Evolutionary conservation across 2,888 invertebrate genomes (phyloP), one percentile per base, ranked within the genome.

Genomic region (Sclerodermus sp.): DNA sequence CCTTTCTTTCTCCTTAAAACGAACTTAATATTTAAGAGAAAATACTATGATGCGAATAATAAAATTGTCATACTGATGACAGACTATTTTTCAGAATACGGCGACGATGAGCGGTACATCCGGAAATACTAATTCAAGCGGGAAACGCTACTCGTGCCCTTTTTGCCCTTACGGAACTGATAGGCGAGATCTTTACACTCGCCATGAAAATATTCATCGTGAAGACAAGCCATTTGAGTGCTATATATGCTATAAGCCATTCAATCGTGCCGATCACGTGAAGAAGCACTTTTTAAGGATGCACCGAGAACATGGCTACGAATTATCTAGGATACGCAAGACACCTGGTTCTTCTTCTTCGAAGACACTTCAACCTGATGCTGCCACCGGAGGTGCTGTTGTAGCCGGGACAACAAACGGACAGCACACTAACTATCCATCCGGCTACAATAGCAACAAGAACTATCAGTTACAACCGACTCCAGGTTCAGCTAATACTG

Each of bases 221-320:
- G 93, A 93, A 75, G 93, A 94, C 75, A 94, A 95, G 75, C 94
- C 94, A 5, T 95, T 94, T 76, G 92, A 93, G 74, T 95, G 94
- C 78, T 94, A 94, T 76, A 88, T 93, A 30, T 94, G 94, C 74
- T 87, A 89, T 74, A 93, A 94, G 79, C 92, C 93, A 77, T 95
- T 95, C 81, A 95, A 94, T 79, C 84, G 94, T 45, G 94, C 94
- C 34, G 94, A 95, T 79, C 94, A 95, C 76, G 94, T 95, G 40
- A 95, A 95, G 79, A 95, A 95, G 72, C 94, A 95, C 78, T 94
- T 94, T 71, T 81, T 93, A 60, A 83, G 94, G 61, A 94, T 95
- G 91, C 94, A 95, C 73, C 85, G 93, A 38, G 94, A 93, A 67
- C 88, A 92, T 74, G 87, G 88, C 1, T 95, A 94, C 76, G 93